Evolutionary conservation across 2,113 vertebrate species (phyloP).

Genomic region (Cettia cetti): DNA sequence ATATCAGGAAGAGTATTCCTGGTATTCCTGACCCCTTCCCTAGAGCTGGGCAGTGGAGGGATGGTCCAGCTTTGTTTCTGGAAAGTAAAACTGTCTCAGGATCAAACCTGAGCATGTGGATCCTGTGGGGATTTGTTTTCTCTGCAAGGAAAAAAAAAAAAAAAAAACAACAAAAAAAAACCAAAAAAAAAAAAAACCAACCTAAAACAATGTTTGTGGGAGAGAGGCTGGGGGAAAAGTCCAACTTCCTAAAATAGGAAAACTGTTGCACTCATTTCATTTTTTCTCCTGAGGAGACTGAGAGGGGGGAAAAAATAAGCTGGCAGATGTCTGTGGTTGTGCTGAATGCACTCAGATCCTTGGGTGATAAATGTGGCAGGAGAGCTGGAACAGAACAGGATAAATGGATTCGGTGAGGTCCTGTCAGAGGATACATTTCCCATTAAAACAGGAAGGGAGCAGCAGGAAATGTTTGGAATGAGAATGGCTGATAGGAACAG

Average conservation of each 20-base stretch:
- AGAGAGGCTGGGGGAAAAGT: neutral
- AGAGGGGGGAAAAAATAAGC: neutral
- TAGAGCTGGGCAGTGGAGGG: rapidly evolving
- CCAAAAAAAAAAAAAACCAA: no score
- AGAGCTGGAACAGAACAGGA: neutral
- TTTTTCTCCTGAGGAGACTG: neutral
- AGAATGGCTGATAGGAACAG: neutral
- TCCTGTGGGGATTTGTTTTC: neutral
- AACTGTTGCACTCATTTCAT: neutral
- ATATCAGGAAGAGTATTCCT: neutral
- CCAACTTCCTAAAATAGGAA: neutral
- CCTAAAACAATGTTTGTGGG: neutral
- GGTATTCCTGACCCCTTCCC: neutral
- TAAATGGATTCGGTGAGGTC: neutral
- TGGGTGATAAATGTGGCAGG: neutral
- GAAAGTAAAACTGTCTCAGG: neutral
- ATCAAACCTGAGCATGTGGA: neutral
- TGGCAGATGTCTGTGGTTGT: slow-evolving; percentile 28
- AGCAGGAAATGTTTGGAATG: neutral
- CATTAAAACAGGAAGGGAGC: neutral
- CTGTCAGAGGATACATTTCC: neutral
- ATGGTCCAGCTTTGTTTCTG: neutral
- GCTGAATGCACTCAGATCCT: slow-evolving; percentile 1
- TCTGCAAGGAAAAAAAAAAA: neutral
- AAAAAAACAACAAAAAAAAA: no score